Evolutionary conservation across 2,888 invertebrate genomes (phyloP).

Genomic region (Pollenia amentaria): DNA sequence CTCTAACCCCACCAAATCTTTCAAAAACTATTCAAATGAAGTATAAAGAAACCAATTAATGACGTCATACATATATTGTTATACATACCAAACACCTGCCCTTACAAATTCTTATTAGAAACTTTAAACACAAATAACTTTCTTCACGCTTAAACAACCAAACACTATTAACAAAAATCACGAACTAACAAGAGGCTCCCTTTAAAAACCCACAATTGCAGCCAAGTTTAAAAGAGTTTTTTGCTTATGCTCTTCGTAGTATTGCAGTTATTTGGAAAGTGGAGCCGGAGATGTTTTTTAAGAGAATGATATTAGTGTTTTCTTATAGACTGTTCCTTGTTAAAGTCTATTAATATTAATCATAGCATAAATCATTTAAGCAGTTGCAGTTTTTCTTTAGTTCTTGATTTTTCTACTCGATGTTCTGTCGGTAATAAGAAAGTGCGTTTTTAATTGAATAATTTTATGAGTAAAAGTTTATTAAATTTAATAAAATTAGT

Average conservation of each 20-base stretch:
- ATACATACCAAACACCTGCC: neutral
- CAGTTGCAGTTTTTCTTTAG: neutral
- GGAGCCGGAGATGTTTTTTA: too few species aligned
- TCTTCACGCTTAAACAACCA: neutral
- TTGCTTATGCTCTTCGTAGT: too few species aligned
- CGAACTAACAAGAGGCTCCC: neutral
- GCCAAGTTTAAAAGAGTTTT: too few species aligned
- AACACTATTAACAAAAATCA: neutral
- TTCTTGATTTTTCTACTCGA: neutral
- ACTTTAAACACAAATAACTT: conserved; percentile 5
- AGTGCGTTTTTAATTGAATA: neutral
- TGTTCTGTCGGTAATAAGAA: neutral
- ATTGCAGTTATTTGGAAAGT: too few species aligned
- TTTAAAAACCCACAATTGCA: too few species aligned
- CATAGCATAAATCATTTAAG: neutral
- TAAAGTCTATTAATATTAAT: neutral
- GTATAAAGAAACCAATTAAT: neutral
- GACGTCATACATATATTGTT: neutral
- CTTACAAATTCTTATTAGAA: neutral
- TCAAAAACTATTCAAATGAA: neutral
- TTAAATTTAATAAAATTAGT: neutral
- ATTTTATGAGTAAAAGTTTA: neutral
- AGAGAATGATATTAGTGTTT: too few species aligned
- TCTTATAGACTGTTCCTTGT: too few species aligned
- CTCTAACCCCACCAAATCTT: too few species aligned